Evolutionary conservation across 2,797 vertebrate genomes (phyloP).

Genomic region (Enoplosus armatus): DNA sequence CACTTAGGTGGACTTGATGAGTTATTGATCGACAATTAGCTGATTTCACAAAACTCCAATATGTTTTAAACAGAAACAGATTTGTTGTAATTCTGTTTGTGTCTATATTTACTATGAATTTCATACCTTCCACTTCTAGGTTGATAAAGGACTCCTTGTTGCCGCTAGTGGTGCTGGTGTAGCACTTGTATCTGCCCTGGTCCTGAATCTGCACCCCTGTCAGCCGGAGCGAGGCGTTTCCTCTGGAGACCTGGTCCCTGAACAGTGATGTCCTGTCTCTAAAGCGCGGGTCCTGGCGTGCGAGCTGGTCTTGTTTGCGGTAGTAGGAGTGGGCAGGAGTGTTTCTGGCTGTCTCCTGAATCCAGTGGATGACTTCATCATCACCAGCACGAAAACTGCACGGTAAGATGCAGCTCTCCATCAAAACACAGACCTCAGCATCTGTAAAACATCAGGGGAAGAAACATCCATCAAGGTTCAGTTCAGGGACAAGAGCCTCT

Average conservation of each 20-base stretch:
- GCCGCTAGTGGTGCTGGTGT: conserved; percentile 59
- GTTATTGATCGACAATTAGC: no score
- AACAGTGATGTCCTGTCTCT: conserved; percentile 78
- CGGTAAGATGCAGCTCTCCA: conserved; percentile 38
- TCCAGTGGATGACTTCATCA: conserved; percentile 69
- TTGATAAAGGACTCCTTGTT: conserved; percentile 5
- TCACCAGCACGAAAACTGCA: background rate
- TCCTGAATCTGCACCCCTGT: conserved; percentile 66
- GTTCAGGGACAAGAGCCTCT: background rate
- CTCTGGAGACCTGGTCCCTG: conserved; percentile 63
- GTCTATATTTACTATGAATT: background rate
- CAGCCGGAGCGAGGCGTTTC: conserved; percentile 84
- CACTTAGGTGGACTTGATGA: no score
- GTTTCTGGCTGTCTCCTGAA: accelerated
- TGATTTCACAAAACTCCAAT: no score
- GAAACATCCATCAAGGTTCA: background rate
- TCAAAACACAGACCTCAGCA: background rate
- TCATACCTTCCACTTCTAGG: conserved; percentile 75
- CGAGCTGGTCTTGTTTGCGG: conserved; percentile 52
- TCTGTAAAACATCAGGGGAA: conserved; percentile 33
- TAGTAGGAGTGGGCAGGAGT: conserved; percentile 75
- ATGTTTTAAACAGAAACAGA: background rate
- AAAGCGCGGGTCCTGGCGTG: conserved; percentile 53
- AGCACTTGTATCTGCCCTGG: conserved; percentile 81
- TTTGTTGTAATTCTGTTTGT: no score